Percentiles rank a stretch among this genome's conserved stretches.
Evolutionary conservation across 2,113 vertebrate genomes (phyloP).

Genomic region (Mastomys coucha): DNA sequence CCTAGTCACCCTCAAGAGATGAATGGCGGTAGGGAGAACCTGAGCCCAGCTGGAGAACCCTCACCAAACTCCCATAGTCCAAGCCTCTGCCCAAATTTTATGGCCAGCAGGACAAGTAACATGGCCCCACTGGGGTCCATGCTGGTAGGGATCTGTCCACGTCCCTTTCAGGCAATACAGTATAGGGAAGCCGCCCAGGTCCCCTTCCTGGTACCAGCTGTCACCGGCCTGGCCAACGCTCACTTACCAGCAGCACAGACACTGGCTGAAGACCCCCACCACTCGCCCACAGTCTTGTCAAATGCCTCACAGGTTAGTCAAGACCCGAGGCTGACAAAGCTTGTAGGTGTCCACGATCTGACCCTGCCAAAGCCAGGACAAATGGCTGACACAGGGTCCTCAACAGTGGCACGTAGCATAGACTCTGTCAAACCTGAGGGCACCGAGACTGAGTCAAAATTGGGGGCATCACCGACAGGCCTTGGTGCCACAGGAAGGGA

Average conservation of each 20-base stretch:
- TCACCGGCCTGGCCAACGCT: not conserved
- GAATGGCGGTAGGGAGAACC: not conserved
- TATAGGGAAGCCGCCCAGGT: not conserved
- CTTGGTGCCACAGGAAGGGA: accelerated
- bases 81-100: not conserved
- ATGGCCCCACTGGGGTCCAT: not conserved
- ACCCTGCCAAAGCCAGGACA: not conserved
- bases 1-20: not conserved
- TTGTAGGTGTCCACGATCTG: not conserved
- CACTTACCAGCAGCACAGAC: not conserved
- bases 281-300: not conserved
- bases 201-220: not conserved
- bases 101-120: not conserved
- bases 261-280: accelerated
- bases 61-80: not conserved
- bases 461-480: not conserved
- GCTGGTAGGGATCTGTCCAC: not conserved
- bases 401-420: accelerated
- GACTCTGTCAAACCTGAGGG: not conserved
- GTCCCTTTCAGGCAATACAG: not conserved
- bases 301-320: not conserved
- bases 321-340: accelerated
- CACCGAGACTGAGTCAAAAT: not conserved
- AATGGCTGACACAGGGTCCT: accelerated
- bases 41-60: accelerated